Percentiles rank a stretch among this genome's conserved stretches.
Evolutionary conservation across 2,888 invertebrate genomes (phyloP).

Genomic region (Shargacucullia verbasci): DNA sequence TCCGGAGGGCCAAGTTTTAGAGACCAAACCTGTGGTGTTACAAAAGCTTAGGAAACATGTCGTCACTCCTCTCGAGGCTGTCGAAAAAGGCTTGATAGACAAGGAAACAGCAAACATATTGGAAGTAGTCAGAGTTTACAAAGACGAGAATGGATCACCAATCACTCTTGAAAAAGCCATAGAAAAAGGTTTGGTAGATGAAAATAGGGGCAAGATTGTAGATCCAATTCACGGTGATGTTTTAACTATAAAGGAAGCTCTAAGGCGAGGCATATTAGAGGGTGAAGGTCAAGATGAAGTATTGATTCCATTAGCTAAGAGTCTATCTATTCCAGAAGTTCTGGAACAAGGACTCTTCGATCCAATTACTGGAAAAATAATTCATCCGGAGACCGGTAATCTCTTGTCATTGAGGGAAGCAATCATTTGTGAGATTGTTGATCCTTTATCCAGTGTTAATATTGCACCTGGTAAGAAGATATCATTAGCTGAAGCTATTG

Average conservation of each 20-base stretch:
- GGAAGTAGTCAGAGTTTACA: constrained; percentile 89
- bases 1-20: constrained; percentile 88
- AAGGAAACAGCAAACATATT: constrained; percentile 92
- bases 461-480: constrained; percentile 90
- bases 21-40: constrained; percentile 91
- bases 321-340: constrained; percentile 95
- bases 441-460: constrained; percentile 93
- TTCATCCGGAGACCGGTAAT: constrained; percentile 96
- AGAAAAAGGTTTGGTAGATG: constrained; percentile 91
- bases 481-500: constrained; percentile 93
- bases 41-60: constrained; percentile 94
- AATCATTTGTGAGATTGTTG: constrained; percentile 95
- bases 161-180: constrained; percentile 94
- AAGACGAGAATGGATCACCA: constrained; percentile 88
- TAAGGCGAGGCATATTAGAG: constrained; percentile 94
- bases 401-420: constrained; percentile 94
- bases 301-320: constrained; percentile 93
- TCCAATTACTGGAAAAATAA: constrained; percentile 91
- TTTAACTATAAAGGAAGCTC: constrained; percentile 94
- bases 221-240: constrained; percentile 95
- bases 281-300: constrained; percentile 93
- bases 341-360: constrained; percentile 96
- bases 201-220: constrained; percentile 92
- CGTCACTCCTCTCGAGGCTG: constrained; percentile 93
- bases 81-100: constrained; percentile 94